phyloP scores from a whole-genome alignment of 2,797 vertebrate species.

The Sebastes vulpes region DNA sequence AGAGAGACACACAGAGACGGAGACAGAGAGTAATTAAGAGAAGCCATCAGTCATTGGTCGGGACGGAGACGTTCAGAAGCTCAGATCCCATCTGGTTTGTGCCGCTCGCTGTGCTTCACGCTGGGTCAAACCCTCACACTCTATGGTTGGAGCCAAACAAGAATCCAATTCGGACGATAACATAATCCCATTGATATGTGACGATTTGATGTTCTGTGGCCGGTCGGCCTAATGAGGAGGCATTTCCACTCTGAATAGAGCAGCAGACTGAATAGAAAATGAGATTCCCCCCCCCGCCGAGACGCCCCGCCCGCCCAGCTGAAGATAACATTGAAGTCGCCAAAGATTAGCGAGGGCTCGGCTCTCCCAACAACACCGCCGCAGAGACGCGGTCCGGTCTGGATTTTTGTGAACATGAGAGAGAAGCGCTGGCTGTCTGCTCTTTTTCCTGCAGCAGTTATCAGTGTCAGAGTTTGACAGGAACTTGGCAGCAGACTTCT shows the following conservation, averaged over 20 bases:
- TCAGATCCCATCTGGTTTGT: conserved; percentile 23
- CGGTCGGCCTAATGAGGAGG: conserved; percentile 23
- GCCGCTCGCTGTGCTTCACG: neutral
- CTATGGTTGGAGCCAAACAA: conserved; percentile 21
- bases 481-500: conserved; percentile 31
- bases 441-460: neutral
- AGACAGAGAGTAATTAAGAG: conserved; percentile 27
- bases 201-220: conserved; percentile 40
- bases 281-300: neutral
- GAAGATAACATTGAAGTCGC: conserved; percentile 49
- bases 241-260: conserved; percentile 30
- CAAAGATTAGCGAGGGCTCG: conserved; percentile 32
- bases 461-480: conserved; percentile 28
- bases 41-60: conserved; percentile 9
- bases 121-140: neutral
- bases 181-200: conserved; percentile 26
- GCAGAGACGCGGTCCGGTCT: neutral
- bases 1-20: neutral
- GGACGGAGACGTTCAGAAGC: neutral
- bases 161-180: conserved; percentile 40
- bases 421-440: neutral
- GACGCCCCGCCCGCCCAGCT: neutral
- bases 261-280: conserved; percentile 15
- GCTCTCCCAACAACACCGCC: neutral
- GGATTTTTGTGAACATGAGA: neutral